Conservation (phyloP, 2,888 invertebrate species). For the Melieria crassipennis region DNA sequence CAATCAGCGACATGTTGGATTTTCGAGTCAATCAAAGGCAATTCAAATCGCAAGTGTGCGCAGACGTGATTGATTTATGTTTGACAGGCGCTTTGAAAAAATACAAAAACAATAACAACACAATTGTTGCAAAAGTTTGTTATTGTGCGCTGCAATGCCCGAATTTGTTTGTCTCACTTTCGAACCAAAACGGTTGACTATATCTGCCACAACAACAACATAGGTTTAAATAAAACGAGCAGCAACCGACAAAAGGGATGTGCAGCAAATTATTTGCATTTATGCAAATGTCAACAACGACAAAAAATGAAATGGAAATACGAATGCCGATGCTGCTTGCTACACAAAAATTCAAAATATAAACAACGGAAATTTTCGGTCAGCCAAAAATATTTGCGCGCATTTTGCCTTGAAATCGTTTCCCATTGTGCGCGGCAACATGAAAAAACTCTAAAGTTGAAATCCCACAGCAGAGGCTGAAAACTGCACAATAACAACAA, state of each 20-base stretch:
- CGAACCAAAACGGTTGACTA: no score
- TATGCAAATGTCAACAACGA: conserved; percentile 17
- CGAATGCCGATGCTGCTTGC: no score
- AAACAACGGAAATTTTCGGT: no score
- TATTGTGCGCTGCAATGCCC: no score
- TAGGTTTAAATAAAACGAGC: background rate
- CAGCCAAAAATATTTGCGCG: no score
- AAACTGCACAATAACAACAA: no score
- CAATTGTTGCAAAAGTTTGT: background rate
- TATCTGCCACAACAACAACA: background rate
- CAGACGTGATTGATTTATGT: conserved; percentile 47
- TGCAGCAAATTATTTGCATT: conserved; percentile 18
- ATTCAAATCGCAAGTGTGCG: conserved; percentile 36
- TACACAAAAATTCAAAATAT: no score
- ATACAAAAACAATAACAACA: background rate
- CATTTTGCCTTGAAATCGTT: no score
- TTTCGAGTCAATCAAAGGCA: conserved; percentile 45
- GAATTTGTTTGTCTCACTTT: no score
- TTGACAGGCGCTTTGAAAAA: conserved; percentile 37
- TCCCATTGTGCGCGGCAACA: no score
- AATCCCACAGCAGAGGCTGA: no score
- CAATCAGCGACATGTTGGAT: conserved; percentile 41
- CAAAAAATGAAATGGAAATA: background rate
- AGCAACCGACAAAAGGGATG: conserved; percentile 13
- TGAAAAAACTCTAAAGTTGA: no score